Percentiles rank a stretch among this genome's conserved stretches.
These are phyloP conservation scores for Gambusia holbrooki DNA, from an alignment of 2,113 vertebrate species.

Conservation along the genomic window DNA sequence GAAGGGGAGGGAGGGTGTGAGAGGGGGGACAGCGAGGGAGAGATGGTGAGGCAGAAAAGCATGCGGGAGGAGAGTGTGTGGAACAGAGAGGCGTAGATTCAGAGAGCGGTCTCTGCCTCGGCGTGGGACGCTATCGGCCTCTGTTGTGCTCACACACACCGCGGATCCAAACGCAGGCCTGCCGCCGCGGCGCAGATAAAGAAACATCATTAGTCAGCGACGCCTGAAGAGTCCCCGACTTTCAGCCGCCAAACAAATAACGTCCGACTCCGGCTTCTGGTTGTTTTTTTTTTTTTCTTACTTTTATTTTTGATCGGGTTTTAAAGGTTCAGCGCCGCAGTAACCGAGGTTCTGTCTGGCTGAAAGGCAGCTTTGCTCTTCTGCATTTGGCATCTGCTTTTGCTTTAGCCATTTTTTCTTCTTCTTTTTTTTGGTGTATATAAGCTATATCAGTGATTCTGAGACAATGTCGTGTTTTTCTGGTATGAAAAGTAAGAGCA, in stretches of 20 bases:
- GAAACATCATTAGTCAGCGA: constrained; percentile 68
- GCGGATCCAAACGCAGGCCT: constrained; percentile 47
- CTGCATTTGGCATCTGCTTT: too few relatives aligned
- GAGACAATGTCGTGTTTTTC: neutral
- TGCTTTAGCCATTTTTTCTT: too few relatives aligned
- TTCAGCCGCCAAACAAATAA: constrained; percentile 41
- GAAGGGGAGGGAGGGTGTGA: constrained; percentile 8
- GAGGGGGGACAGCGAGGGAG: constrained; percentile 17
- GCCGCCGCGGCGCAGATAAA: constrained; percentile 63
- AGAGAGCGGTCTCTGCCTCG: constrained; percentile 45
- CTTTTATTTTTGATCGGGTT: constrained; percentile 15
- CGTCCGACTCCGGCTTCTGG: constrained; percentile 34
- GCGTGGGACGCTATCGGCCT: constrained; percentile 64
- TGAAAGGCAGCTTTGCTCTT: neutral
- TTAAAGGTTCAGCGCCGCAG: neutral
- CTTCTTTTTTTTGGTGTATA: neutral
- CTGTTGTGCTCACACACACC: constrained; percentile 57
- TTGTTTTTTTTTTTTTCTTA: neutral
- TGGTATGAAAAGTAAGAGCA: neutral
- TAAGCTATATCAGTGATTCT: neutral
- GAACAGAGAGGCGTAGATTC: constrained; percentile 62
- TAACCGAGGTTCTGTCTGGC: neutral
- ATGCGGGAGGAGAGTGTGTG: constrained; percentile 36
- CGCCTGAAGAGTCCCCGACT: constrained; percentile 53
- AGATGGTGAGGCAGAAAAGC: constrained; percentile 32